phyloP scores from a whole-genome alignment of 2,888 invertebrate species.

The Aphodius sticticus region DNA sequence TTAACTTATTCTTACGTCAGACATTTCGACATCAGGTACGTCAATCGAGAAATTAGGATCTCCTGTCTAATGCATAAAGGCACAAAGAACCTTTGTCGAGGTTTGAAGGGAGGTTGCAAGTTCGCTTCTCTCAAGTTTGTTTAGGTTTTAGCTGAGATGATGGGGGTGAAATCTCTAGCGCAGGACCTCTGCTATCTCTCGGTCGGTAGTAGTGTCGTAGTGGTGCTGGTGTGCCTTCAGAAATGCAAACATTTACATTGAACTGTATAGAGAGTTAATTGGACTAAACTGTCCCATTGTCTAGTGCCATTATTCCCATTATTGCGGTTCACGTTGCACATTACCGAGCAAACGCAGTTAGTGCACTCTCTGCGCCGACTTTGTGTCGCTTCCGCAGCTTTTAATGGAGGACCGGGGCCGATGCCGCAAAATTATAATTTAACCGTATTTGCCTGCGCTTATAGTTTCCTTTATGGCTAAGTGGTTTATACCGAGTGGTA shows the following conservation, averaged over 20 bases:
- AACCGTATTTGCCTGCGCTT: not conserved
- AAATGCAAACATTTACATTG: constrained; percentile 24
- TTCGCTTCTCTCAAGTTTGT: not conserved
- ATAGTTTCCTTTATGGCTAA: not conserved
- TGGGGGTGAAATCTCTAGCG: constrained; percentile 13
- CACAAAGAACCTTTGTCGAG: not conserved
- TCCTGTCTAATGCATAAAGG: not conserved
- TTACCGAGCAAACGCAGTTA: constrained; percentile 11
- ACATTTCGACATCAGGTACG: too few species aligned
- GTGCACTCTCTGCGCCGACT: constrained; percentile 6
- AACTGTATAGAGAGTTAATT: constrained; percentile 27
- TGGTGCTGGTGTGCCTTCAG: constrained; percentile 5
- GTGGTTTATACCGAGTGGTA: not conserved
- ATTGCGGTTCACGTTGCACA: not conserved
- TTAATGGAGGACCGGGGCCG: constrained; percentile 15
- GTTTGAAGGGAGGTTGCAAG: not conserved
- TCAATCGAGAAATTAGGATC: too few species aligned
- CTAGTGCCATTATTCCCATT: constrained; percentile 23
- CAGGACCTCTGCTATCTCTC: not conserved
- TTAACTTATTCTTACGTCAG: too few species aligned
- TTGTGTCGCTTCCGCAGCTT: constrained; percentile 7
- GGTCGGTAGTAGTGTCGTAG: not conserved
- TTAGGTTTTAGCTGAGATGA: not conserved
- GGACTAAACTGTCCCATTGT: constrained; percentile 27
- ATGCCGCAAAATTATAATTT: constrained; percentile 23